Conservation (phyloP, 2,888 invertebrate species). For the Pherbina coryleti region DNA sequence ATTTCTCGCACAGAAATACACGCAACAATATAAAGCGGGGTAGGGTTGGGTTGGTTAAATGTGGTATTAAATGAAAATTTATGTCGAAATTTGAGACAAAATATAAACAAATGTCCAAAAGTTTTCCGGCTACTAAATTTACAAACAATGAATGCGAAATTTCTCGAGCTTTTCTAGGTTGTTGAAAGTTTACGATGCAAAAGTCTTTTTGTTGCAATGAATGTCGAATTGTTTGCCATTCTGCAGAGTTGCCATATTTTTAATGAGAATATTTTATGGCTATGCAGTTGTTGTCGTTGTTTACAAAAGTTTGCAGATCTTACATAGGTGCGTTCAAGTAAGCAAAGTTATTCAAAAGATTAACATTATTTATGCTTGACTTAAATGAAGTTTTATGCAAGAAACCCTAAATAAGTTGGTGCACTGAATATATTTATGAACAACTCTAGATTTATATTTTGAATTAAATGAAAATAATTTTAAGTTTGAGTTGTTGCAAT, state of each 20-base stretch:
- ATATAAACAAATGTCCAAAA: background rate
- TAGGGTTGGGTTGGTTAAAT: background rate
- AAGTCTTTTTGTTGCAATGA: background rate
- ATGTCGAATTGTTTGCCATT: background rate
- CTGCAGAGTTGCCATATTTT: background rate
- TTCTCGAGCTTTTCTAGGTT: background rate
- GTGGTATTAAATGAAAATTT: background rate
- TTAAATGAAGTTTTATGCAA: background rate
- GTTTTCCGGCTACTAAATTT: background rate
- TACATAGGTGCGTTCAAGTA: background rate
- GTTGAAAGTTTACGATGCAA: background rate
- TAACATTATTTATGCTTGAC: background rate
- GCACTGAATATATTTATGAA: background rate
- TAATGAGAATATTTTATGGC: background rate
- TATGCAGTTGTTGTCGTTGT: background rate
- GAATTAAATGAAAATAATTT: too few species aligned
- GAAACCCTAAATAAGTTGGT: background rate
- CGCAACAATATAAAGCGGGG: too few species aligned
- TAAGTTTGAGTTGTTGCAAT: too few species aligned
- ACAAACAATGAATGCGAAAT: background rate
- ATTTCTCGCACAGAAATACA: background rate
- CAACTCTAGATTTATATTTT: too few species aligned
- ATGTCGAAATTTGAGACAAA: background rate
- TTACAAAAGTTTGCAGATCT: background rate
- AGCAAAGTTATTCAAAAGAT: background rate